Base-by-base conservation (phyloP, 2,113 vertebrate genomes). In the Corydoras maculifer region DNA sequence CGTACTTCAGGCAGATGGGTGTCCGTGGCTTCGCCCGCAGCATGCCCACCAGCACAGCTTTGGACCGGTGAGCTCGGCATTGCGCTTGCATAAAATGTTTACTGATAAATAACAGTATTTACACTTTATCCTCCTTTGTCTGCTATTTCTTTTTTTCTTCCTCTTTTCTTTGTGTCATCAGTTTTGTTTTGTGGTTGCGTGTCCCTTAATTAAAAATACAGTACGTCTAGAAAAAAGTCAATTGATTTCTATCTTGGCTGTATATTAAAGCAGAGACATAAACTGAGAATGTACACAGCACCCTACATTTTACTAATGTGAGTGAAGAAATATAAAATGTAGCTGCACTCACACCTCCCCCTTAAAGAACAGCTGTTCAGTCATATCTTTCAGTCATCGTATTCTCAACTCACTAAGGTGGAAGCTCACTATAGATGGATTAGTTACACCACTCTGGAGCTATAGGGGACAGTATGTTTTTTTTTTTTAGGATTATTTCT, bases 31-130 rank as follows among this genome's bases (percentile, higher is more conserved):
- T 98, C 77, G 97, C 93, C 51, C 89, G 97, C 68, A 98, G 96
- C 78, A 92, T 98, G 94, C 93, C 96, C 61, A 98, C 97, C 78
- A 99, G 95, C 82, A 91, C 88, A 1, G 97, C 96, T 73, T 83
- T 99, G 11, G 96, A 99, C 90, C 95, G 92, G 95, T 98, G 92
- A 83, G 86, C 51, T 9, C 61, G n/a, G n/a, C n/a, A 13, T 30
- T 3, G 3, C 57, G 57, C n/a, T 8, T 6, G 43, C n/a, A 43
- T 11, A 2, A 43, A 35, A 10, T n/a, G 14, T 58, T 18, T 58
- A 18, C 4, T 58, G 9, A 18, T 13, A 57, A 57, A 49, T 12
- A 65, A 9, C 10, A 49, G 18, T 55, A 43, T 11, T 29, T 14
- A 58, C 53, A 54, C 55, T 49, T 48, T 50, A 59, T 50, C 30